Conservation (phyloP, 1,140 invertebrate species). For the Formica selysi region DNA sequence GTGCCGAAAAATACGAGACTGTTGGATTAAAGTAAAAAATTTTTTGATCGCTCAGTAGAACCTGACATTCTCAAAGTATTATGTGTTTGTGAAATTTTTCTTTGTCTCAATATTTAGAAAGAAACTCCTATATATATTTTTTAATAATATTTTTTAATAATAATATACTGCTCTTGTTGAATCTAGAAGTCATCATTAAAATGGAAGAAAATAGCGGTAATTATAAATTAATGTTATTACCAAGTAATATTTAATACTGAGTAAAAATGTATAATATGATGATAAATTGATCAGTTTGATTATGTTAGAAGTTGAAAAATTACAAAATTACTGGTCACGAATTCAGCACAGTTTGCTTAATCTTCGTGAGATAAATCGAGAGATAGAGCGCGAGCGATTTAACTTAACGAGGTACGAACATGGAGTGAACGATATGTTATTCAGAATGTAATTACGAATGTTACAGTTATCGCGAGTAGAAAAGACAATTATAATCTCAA, state of each 20-base stretch:
- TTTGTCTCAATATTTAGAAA: too few relatives aligned
- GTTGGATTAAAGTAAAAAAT: background rate
- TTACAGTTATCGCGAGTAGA: background rate
- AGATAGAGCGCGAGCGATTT: constrained; percentile 19
- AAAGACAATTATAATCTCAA: constrained; percentile 29
- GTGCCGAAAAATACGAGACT: constrained; percentile 4
- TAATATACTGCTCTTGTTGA: background rate
- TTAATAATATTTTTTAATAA: background rate
- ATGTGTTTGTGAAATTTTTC: background rate
- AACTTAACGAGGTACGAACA: background rate
- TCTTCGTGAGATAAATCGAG: constrained; percentile 10
- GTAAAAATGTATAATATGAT: background rate
- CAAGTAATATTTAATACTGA: background rate
- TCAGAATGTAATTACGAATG: constrained; percentile 5
- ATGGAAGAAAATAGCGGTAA: background rate
- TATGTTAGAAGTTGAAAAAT: too few relatives aligned
- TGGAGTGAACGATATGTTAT: background rate
- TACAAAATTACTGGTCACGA: background rate
- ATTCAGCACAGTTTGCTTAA: constrained; percentile 27
- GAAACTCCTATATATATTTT: too few relatives aligned
- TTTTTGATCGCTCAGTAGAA: too few relatives aligned
- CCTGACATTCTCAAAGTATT: background rate
- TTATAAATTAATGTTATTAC: background rate
- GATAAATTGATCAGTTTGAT: background rate
- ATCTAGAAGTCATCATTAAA: background rate